Evolutionary conservation across 2,888 invertebrate genomes (phyloP).

Genomic region (Polyploca ridens): DNA sequence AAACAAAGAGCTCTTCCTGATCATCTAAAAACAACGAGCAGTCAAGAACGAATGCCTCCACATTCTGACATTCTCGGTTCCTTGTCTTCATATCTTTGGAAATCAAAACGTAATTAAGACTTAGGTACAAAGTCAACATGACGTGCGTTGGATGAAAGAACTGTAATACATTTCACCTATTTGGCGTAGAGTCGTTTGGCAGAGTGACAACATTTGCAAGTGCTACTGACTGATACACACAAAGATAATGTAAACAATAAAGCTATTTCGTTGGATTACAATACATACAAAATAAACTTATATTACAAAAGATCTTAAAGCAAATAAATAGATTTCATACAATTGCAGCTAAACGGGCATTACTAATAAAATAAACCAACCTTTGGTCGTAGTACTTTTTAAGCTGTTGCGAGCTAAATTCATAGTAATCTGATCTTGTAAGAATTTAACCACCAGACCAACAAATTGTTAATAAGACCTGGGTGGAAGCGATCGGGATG

Average conservation of each 20-base stretch:
- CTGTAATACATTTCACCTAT: slow-evolving; percentile 8
- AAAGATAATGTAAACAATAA: neutral
- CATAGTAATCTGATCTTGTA: too few relatives aligned
- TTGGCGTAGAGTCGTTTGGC: slow-evolving; percentile 11
- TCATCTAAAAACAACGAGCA: neutral
- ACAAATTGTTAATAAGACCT: neutral
- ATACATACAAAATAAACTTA: neutral
- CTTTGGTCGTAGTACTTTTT: too few relatives aligned
- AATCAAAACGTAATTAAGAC: slow-evolving; percentile 7
- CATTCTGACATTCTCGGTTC: neutral
- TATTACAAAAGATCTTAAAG: too few relatives aligned
- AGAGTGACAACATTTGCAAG: neutral
- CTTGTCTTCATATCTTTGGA: slow-evolving; percentile 4
- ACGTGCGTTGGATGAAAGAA: slow-evolving; percentile 3
- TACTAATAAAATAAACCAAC: too few relatives aligned
- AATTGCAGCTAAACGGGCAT: too few relatives aligned
- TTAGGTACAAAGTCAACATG: neutral
- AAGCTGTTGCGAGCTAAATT: too few relatives aligned
- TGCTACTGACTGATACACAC: neutral
- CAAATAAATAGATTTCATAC: too few relatives aligned
- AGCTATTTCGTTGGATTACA: neutral
- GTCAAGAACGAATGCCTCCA: neutral
- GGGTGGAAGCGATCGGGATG: neutral
- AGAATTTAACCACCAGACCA: too few relatives aligned
- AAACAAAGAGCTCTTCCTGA: neutral